Evolutionary conservation across 2,113 vertebrate species (phyloP).

Genomic region (Alces alces): DNA sequence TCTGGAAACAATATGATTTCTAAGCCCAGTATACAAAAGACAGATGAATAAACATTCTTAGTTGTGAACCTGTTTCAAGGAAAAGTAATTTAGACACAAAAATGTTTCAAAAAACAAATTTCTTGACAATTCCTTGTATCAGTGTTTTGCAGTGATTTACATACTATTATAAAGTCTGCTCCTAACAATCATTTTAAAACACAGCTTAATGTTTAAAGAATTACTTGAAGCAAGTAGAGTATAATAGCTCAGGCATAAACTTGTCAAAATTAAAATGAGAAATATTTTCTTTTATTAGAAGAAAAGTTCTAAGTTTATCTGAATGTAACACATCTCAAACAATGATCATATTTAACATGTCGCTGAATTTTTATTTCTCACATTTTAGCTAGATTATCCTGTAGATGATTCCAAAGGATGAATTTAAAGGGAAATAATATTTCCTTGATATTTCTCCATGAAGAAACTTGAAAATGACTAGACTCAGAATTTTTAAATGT

Average conservation of each 20-base stretch:
- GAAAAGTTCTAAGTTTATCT: background rate
- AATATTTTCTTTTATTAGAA: background rate
- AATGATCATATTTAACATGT: background rate
- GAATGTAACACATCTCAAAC: background rate
- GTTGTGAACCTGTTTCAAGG: background rate
- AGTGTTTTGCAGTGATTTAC: conserved; percentile 38
- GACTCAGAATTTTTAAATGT: background rate
- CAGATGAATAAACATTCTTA: background rate
- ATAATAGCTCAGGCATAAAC: background rate
- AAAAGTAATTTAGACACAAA: conserved; percentile 7
- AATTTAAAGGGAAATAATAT: background rate
- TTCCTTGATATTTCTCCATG: background rate
- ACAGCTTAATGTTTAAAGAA: conserved; percentile 47
- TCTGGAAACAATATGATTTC: conserved; percentile 25
- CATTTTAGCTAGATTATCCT: background rate
- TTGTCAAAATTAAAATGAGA: conserved; percentile 21
- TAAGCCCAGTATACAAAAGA: conserved; percentile 25
- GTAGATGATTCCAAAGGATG: background rate
- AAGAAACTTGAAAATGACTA: background rate
- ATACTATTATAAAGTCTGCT: background rate
- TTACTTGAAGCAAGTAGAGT: background rate
- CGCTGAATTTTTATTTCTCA: background rate
- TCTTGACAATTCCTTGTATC: background rate
- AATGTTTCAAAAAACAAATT: conserved; percentile 32
- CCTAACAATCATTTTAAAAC: conserved; percentile 54